These are phyloP conservation scores for Nothocercus julius DNA, from an alignment of 2,113 vertebrate genomes.

Conservation along the genomic window DNA sequence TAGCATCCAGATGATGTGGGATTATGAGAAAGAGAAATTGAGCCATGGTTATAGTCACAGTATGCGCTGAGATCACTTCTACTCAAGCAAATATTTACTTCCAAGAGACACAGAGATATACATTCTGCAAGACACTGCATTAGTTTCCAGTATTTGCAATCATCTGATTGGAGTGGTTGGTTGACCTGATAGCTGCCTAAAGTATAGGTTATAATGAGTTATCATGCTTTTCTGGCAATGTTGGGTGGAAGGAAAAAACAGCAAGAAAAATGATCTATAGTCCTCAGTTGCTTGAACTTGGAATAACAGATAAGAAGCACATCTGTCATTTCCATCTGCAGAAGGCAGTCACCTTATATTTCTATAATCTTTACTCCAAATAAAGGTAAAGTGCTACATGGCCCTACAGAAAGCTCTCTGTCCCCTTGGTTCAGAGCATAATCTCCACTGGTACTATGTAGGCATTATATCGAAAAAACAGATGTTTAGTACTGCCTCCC, in stretches of 20 bases:
- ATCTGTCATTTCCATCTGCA: slow-evolving; percentile 35
- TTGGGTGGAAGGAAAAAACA: slow-evolving; percentile 16
- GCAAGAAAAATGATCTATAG: slow-evolving; percentile 21
- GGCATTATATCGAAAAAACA: not conserved
- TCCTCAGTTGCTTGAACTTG: slow-evolving; percentile 20
- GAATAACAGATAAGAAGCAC: slow-evolving; percentile 13
- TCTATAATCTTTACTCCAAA: not conserved
- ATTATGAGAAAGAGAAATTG: not conserved
- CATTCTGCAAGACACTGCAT: not conserved
- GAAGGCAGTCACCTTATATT: not conserved
- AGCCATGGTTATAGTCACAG: not conserved
- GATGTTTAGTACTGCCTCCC: not conserved
- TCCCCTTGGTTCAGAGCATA: not conserved
- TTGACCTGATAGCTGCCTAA: slow-evolving; percentile 23
- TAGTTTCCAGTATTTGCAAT: not conserved
- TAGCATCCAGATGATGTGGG: not conserved
- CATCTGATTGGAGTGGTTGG: not conserved
- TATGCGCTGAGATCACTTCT: not conserved
- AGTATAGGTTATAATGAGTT: slow-evolving; percentile 30
- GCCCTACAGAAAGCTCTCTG: slow-evolving; percentile 2
- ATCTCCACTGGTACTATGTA: not conserved
- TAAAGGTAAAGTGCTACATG: slow-evolving; percentile 27
- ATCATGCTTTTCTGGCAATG: slow-evolving; percentile 35
- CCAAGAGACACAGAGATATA: not conserved
- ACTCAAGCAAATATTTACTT: slow-evolving; percentile 31